Evolutionary conservation across 2,113 vertebrate genomes (phyloP), one percentile per base, ranked within the genome.

Genomic region (Catharus bicknelli): DNA sequence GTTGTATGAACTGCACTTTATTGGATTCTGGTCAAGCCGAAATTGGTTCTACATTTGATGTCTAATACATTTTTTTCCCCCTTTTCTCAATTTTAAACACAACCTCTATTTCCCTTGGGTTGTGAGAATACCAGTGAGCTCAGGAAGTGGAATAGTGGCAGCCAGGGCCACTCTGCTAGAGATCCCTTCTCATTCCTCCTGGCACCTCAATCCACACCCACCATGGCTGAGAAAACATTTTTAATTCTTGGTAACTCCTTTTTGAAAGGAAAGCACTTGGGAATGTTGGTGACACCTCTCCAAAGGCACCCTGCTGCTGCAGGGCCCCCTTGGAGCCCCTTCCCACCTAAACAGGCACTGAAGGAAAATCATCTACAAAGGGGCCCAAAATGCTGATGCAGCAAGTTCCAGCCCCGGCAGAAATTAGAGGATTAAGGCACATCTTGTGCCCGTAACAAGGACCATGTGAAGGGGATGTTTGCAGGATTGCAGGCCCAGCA

Each of bases 1-100:
- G 92, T 94, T 79, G 92, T 78, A 90, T 66, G 88, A 89, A 61
- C 87, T 88, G 88, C 40, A 32, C 92, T 95, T 96, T 90, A 95
- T 51, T 94, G 95, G 94, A 95, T 96, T 96, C 94, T 76, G 93
- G 93, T 94, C 86, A 80, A 79, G 90, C 77, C 2, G 5, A 77
- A 93, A 88, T 76, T 80, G 75, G 90, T 89, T 87, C 80, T 95
- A 43, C 19, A 45, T 69, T n/a, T 72, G 84, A 88, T 58, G 72
- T 51, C 88, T 85, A 59, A 53, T 64, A 73, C 53, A 30, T 38
- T 78, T 88, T 90, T n/a, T n/a, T 1, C 1, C 10, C 10, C 4
- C 15, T 22, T 70, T 40, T 53, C 36, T 61, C 59, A 27, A 9
- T 68, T 61, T 94, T 48, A 53, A 90, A 34, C n/a, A 40, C 51